phyloP scores from a whole-genome alignment of 2,797 vertebrate species.

The Peromyscus eremicus region DNA sequence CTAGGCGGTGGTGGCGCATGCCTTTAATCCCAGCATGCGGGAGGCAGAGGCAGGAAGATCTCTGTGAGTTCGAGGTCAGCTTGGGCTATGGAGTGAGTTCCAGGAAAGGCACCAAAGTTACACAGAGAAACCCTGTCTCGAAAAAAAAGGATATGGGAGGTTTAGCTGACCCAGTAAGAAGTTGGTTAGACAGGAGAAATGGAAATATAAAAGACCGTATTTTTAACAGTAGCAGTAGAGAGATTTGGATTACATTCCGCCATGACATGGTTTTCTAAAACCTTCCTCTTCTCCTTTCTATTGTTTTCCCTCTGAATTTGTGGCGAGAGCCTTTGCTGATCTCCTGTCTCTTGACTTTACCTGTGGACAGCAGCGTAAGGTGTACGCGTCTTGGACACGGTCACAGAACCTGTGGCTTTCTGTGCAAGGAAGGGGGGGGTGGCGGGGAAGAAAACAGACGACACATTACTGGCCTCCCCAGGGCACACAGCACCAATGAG shows the following conservation, averaged over 20 bases:
- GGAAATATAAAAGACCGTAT: neutral
- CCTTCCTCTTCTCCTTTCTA: neutral
- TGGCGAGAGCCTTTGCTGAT: neutral
- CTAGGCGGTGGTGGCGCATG: too few relatives aligned
- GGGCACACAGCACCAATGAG: neutral
- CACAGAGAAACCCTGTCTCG: too few relatives aligned
- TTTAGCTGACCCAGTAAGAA: neutral
- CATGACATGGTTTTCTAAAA: neutral
- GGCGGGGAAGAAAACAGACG: neutral
- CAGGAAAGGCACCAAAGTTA: too few relatives aligned
- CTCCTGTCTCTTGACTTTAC: slow-evolving; percentile 87
- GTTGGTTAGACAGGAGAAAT: neutral
- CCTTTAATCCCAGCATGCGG: too few relatives aligned
- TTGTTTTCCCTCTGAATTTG: neutral
- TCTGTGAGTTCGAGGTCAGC: too few relatives aligned
- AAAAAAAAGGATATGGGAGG: neutral
- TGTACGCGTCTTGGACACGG: slow-evolving; percentile 97
- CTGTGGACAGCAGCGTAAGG: slow-evolving; percentile 99
- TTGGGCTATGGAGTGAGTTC: too few relatives aligned
- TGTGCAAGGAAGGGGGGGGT: slow-evolving; percentile 84
- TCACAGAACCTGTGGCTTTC: slow-evolving; percentile 99
- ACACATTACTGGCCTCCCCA: neutral
- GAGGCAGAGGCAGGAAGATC: too few relatives aligned
- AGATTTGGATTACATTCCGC: slow-evolving; percentile 5
- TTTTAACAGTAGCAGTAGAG: slow-evolving; percentile 34